Evolutionary conservation across 2,113 vertebrate genomes (phyloP), one percentile per base, ranked within the genome.

Genomic region (Theropithecus gelada): DNA sequence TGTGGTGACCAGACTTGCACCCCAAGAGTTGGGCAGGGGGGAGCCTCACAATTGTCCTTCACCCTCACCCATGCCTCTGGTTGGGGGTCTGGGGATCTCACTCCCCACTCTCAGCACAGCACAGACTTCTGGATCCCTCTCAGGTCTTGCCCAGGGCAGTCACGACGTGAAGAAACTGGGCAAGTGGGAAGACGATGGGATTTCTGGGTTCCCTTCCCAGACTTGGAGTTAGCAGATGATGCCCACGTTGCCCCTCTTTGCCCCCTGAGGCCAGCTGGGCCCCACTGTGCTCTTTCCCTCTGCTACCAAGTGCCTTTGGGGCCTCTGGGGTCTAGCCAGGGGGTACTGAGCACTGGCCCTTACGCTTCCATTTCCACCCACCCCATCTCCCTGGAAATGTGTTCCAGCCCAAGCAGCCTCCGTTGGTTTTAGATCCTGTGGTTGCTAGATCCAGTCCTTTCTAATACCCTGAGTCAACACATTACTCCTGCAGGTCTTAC

Each of bases 281-380:
- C 22, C 43, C 50, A 5, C 50, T 12, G 0, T 72, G 75, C 10
- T 66, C 25, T 7, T 73, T 25, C 32, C 43, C 7, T 68, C 70
- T 90, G 30, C 45, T 52, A 50, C 66, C 85, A 92, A 79, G 92
- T 93, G 88, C 85, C 95, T 94, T 89, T 40, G 11, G 79, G 92
- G 50, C 75, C n/a, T 72, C 64, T 57, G 55, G 12, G 43, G 9
- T 68, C 76, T 85, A 70, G 7, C 84, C 43, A 66, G 38, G 38
- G 48, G 38, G 10, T 45, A 72, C 85, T 35, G 32, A 96, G 43
- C 35, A 43, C 45, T 0, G 0, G 27, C 45, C 76, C 40, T 61
- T 45, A 57, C 13, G 5, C 40, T 81, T 59, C 40, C 76, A 8
- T 59, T 66, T 90, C 40, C 9, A 12, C 8, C 81, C 22, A 48